Evolutionary conservation across 2,797 vertebrate species (phyloP), one percentile per base, ranked within the genome.

Genomic region (Coregonus ussuriensis): DNA sequence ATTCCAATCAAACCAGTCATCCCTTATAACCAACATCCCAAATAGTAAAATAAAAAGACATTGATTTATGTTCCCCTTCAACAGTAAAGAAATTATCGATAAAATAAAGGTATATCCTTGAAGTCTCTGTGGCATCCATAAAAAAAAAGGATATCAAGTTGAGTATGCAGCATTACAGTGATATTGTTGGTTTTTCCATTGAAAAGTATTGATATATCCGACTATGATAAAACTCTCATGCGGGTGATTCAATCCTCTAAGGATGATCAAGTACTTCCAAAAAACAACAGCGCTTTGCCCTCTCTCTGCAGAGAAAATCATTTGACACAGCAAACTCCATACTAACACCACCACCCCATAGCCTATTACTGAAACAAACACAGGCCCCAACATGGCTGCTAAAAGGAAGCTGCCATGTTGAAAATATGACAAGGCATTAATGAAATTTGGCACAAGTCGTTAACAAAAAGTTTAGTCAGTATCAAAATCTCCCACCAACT

Each of bases 391-490:
- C 31, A 65, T 66, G 63, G 25, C 63, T 65, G 37, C 16, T 80
- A 0, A 4, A 72, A 18, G 2, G 2, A 72, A 51, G 74, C 72
- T 69, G 68, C 25, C 51, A 54, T 47, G 75, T 31, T 68, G 56
- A 78, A 66, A 66, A 35, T 67, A 67, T 67, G 29, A 67, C 16
- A 18, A 67, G 56, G 21, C 3, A 37, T 77, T 74, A 74, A 18
- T 31, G 71, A 76, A 33, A 33, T 75, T 81, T 85, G 84, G 83
- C 82, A 82, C 52, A 13, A 70, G 71, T 72, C 71, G 78, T 76
- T 84, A 72, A 72, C 74, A 33, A 72, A 74, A 56, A n/a, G 16
- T 59, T 59, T 59, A 59, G 56, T 18, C 16, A 18, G 31, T 52
- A 21, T 25, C 41, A 21, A 31, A 67, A 13, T 21, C 16, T 5